Conservation (phyloP, 2,113 vertebrate genomes). For the Axis porcinus region DNA sequence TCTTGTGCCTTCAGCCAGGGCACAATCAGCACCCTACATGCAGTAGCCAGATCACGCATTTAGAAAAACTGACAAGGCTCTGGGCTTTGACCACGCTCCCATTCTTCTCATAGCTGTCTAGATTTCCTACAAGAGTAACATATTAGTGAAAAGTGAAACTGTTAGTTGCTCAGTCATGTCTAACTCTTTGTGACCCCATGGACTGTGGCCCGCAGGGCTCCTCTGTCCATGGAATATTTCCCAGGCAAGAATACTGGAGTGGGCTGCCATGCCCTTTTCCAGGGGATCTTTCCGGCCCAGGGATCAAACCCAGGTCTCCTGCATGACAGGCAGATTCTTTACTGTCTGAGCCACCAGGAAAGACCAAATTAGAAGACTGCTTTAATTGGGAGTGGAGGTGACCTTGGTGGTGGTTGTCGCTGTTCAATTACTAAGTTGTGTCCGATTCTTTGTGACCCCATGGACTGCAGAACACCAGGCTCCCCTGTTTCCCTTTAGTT, state of each 20-base stretch:
- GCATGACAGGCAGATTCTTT: not conserved
- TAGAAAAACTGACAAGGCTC: not conserved
- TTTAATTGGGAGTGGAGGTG: not conserved
- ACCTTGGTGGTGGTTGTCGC: not conserved
- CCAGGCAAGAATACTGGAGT: not conserved
- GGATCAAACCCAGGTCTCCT: not conserved
- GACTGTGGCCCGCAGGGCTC: not conserved
- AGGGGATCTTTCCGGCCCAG: not conserved
- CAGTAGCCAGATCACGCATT: not conserved
- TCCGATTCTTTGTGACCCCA: not conserved
- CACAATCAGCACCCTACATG: not conserved
- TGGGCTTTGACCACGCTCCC: not conserved
- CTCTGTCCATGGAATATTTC: not conserved
- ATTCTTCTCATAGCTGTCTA: not conserved
- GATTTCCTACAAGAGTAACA: not conserved
- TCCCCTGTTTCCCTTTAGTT: not conserved
- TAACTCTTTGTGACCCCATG: not conserved
- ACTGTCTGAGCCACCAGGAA: not conserved
- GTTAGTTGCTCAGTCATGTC: not conserved
- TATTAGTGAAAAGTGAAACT: not conserved
- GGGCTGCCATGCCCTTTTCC: not conserved
- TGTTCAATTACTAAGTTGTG: not conserved
- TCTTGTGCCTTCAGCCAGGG: not conserved
- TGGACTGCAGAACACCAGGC: not conserved
- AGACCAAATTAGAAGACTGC: not conserved